A percentile compares a stretch with the other conserved stretches of the same genome.
Conservation (phyloP, 2,888 invertebrate species). For the Toxonevra muliebris region DNA sequence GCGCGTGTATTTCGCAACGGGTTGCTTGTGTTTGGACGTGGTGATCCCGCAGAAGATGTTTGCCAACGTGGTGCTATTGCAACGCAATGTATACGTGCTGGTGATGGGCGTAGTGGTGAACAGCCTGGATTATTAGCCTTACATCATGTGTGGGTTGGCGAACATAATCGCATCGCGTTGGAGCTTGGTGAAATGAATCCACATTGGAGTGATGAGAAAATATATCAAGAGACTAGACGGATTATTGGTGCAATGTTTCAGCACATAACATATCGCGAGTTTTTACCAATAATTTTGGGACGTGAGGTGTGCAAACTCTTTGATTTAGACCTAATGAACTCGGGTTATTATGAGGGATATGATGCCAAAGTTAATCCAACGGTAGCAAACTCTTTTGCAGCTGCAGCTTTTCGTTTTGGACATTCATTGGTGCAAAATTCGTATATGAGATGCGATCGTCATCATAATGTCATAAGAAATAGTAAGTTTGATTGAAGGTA, state of each 20-base stretch:
- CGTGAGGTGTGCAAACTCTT: slow-evolving; percentile 79
- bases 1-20: slow-evolving; percentile 81
- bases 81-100: slow-evolving; percentile 79
- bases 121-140: slow-evolving; percentile 72
- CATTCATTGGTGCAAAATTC: slow-evolving; percentile 85
- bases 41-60: slow-evolving; percentile 74
- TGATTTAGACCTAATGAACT: slow-evolving; percentile 73
- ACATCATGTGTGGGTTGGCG: slow-evolving; percentile 65
- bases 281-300: slow-evolving; percentile 81
- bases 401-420: slow-evolving; percentile 87
- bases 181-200: slow-evolving; percentile 78
- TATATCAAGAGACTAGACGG: slow-evolving; percentile 84
- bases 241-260: slow-evolving; percentile 85
- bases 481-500: slow-evolving; percentile 68
- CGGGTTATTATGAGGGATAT: slow-evolving; percentile 78
- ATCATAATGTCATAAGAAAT: slow-evolving; percentile 74
- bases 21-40: slow-evolving; percentile 73
- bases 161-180: slow-evolving; percentile 74
- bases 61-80: slow-evolving; percentile 78
- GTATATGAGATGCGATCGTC: slow-evolving; percentile 77
- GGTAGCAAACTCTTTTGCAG: slow-evolving; percentile 80
- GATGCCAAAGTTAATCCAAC: slow-evolving; percentile 76
- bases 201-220: slow-evolving; percentile 88
- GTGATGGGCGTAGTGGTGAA: slow-evolving; percentile 81
- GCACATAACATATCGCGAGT: slow-evolving; percentile 85